Percentiles rank a stretch among this genome's conserved stretches.
phyloP scores from a whole-genome alignment of 2,797 vertebrate species.

The Acanthiza pusilla region DNA sequence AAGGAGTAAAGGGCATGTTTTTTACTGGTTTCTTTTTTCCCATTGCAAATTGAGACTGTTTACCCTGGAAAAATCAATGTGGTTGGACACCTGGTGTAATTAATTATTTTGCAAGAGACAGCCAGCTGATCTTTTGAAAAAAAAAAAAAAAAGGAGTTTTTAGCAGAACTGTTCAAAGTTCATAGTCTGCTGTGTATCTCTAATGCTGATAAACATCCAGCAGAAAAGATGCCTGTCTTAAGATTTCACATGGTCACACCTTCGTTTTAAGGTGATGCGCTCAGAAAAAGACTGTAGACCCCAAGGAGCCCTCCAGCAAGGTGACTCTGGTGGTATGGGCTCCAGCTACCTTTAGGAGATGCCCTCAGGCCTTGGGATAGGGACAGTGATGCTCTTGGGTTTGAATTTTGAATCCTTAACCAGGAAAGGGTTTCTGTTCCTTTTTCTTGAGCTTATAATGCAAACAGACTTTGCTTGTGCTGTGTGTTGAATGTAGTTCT shows the following conservation, averaged over 20 bases:
- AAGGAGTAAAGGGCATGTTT: neutral
- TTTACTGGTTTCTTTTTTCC: neutral
- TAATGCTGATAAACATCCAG: constrained; percentile 22
- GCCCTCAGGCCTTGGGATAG: neutral
- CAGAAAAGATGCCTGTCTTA: neutral
- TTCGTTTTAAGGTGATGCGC: neutral
- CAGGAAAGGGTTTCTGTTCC: neutral
- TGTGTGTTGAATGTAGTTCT: neutral
- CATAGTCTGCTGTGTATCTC: constrained; percentile 17
- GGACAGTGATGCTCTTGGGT: accelerated
- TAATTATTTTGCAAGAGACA: constrained; percentile 54
- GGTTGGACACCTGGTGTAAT: constrained; percentile 2
- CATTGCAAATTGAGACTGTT: neutral
- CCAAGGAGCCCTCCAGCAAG: neutral
- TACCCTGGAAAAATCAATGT: neutral
- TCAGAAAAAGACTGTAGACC: neutral
- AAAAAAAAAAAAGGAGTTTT: constrained; percentile 18
- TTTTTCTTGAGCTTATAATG: constrained; percentile 8
- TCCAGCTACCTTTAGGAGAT: neutral
- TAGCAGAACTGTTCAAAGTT: constrained; percentile 32
- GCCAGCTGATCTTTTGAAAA: constrained; percentile 42
- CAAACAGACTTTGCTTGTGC: neutral
- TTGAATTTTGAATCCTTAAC: neutral
- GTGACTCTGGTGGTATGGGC: neutral
- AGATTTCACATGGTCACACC: neutral